Conservation (phyloP, 2,888 invertebrate genomes). For the Aleiodes leptofemur region DNA sequence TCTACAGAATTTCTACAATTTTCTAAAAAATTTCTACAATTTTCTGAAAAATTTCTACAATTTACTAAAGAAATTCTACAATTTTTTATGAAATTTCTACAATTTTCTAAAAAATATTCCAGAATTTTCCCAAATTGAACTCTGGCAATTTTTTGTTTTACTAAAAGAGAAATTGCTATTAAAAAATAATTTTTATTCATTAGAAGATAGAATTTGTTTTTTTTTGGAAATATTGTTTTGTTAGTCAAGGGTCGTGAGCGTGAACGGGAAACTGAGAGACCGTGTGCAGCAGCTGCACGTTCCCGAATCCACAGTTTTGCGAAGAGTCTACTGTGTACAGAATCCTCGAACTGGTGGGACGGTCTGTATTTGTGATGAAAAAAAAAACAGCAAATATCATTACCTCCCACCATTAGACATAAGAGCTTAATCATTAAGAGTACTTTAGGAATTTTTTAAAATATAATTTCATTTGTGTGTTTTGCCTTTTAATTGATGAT, state of each 20-base stretch:
- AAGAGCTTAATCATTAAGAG: not conserved
- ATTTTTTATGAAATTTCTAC: no score
- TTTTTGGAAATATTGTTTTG: conserved; percentile 62
- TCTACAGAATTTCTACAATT: no score
- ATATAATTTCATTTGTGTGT: not conserved
- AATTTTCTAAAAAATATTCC: no score
- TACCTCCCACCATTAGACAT: conserved; percentile 25
- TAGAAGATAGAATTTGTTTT: conserved; percentile 58
- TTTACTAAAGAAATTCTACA: no score
- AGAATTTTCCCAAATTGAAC: no score
- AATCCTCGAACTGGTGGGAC: conserved; percentile 74
- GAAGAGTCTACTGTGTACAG: conserved; percentile 77
- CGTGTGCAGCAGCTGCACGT: conserved; percentile 81
- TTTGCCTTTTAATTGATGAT: no score
- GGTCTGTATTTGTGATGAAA: conserved; percentile 70
- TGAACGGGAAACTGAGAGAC: conserved; percentile 77
- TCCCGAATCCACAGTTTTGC: conserved; percentile 82
- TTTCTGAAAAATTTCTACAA: no score
- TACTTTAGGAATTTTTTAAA: not conserved
- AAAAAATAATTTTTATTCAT: no score
- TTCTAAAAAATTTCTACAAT: no score
- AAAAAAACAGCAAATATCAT: not conserved
- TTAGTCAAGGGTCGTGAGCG: conserved; percentile 77
- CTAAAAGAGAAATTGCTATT: no score
- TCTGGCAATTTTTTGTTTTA: no score